A percentile compares a stretch with the other conserved stretches of the same genome.
These are phyloP conservation scores for Passer domesticus DNA, from an alignment of 2,113 vertebrate species.

Conservation along the genomic window DNA sequence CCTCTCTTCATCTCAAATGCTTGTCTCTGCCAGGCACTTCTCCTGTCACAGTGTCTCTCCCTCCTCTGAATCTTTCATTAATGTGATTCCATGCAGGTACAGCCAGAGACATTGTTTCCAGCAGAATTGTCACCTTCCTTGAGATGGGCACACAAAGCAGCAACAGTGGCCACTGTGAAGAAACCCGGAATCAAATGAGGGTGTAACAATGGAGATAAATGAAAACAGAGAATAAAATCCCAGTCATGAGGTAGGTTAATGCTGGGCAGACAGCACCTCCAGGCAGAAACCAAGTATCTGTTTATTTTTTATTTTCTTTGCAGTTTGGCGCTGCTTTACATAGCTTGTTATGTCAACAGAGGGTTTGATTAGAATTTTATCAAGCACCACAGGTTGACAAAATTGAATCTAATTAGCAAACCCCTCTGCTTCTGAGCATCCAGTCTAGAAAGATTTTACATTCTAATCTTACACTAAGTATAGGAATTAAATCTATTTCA, in stretches of 20 bases:
- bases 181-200: neutral
- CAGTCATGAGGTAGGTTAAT: neutral
- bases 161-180: neutral
- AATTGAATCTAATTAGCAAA: constrained; percentile 37
- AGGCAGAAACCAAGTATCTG: neutral
- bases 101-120: neutral
- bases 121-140: neutral
- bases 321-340: neutral
- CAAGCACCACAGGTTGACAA: neutral
- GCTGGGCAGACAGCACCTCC: neutral
- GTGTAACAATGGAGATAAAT: neutral
- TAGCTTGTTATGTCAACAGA: neutral
- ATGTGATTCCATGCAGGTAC: neutral
- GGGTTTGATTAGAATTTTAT: constrained; percentile 45
- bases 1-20: neutral
- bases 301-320: neutral
- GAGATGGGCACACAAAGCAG: neutral
- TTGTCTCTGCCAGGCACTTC: neutral
- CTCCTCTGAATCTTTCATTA: neutral
- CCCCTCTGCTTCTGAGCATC: neutral
- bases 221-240: neutral
- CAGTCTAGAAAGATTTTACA: neutral
- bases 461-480: neutral
- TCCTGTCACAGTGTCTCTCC: neutral
- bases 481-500: neutral